Evolutionary conservation across 2,797 vertebrate genomes (phyloP).

Genomic region (Zalophus californianus): DNA sequence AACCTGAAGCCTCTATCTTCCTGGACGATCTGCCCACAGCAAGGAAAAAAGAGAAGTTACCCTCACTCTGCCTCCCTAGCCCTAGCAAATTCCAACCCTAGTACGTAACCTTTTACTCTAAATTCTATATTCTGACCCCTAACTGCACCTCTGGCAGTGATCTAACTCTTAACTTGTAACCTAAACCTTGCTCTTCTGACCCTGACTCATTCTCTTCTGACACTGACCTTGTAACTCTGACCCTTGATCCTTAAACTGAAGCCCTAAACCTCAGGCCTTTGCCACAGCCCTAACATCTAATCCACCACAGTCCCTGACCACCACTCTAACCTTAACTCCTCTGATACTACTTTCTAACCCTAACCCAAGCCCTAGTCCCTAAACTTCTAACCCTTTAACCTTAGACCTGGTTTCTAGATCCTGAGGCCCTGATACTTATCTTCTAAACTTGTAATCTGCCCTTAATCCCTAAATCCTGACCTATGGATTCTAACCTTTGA

Average conservation of each 20-base stretch:
- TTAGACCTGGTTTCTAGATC: neutral
- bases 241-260: neutral
- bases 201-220: neutral
- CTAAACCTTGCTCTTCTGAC: neutral
- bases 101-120: neutral
- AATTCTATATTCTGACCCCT: neutral
- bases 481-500: neutral
- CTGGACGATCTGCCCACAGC: neutral
- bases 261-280: neutral
- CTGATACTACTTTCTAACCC: neutral
- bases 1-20: neutral
- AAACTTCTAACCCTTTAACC: neutral
- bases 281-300: neutral
- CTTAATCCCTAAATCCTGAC: neutral
- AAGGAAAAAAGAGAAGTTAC: neutral
- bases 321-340: neutral
- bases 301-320: neutral
- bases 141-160: neutral
- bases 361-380: neutral
- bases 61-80: neutral
- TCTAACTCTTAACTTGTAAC: neutral
- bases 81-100: neutral
- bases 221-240: neutral
- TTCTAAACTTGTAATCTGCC: neutral
- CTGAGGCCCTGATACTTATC: neutral